Evolutionary conservation across 2,888 invertebrate genomes (phyloP), one percentile per base, ranked within the genome.

Genomic region (Nebria brevicollis): DNA sequence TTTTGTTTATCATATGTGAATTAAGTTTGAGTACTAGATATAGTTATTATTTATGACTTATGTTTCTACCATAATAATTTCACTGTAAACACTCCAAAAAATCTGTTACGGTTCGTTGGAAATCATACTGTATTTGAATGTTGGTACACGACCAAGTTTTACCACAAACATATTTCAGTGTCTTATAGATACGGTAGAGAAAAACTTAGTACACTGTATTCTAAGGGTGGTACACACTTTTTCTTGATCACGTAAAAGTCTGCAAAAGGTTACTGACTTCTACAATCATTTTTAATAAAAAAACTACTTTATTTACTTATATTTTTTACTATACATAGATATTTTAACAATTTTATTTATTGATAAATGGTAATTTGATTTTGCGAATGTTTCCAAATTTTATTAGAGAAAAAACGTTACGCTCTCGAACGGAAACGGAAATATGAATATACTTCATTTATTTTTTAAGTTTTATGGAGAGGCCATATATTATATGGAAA

Each of bases 221-320:
- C 75, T 80, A 64, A 65, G 70, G 34, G 72, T 80, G 75, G 65
- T 70, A 75, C 72, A 72, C 13, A 54, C 41, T 68, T 68, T 75
- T 80, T 80, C 70, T 72, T 80, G 75, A 75, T 80, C 75, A 80
- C 74, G 74, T 74, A 75, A 26, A 66, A 80, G 80, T 75, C 80
- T 80, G 75, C 70, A 64, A 75, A 80, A 80, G 81, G 81, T 81
- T 81, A 81, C 81, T 81, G 81, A 81, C 81, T 81, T 77, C 81
- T 72, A 77, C 72, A 77, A 77, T 81, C 75, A 75, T 80, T 80
- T 81, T 66, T 76, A 73, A 77, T 73, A 77, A 43, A 75, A 73
- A 81, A 81, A 81, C 81, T 72, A 65, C 77, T 81, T 81, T 76
- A 76, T 77, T 66, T 72, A 34, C 5, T 34, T 34, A 34, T 34